Conservation (phyloP, 2,797 vertebrate species). For the Amphiprion clarkii region DNA sequence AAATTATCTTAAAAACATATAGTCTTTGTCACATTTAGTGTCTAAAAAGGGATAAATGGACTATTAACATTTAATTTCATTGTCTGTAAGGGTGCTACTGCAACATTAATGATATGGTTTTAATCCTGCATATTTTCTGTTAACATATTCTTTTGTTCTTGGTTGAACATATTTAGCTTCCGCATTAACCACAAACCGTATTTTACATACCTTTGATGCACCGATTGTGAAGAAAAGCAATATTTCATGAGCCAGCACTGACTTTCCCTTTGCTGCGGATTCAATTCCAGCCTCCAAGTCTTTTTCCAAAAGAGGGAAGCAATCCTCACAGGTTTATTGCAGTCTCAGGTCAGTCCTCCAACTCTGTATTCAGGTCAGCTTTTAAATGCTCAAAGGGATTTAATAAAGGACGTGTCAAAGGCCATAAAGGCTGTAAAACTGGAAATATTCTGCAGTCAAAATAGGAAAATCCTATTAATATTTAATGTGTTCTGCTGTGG, state of each 20-base stretch:
- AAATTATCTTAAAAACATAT: no score
- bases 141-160: no score
- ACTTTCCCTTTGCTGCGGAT: slow-evolving; percentile 1
- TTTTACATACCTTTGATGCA: no score
- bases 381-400: slow-evolving; percentile 58
- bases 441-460: slow-evolving; percentile 61
- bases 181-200: no score
- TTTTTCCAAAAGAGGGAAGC: slow-evolving; percentile 20
- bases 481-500: slow-evolving; percentile 52
- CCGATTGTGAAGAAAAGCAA: neutral
- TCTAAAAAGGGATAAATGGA: no score
- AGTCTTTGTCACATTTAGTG: no score
- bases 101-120: no score
- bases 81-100: no score
- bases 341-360: slow-evolving; percentile 44
- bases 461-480: slow-evolving; percentile 65
- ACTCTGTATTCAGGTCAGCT: slow-evolving; percentile 65
- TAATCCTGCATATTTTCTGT: no score
- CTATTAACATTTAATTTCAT: no score
- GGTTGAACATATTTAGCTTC: no score
- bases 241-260: slow-evolving; percentile 4
- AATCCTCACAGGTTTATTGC: slow-evolving; percentile 44
- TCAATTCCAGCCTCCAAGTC: neutral
- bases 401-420: slow-evolving; percentile 72
- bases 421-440: slow-evolving; percentile 49